Conservation (phyloP, 2,888 invertebrate genomes). For the Dasysyrphus albostriatus region DNA sequence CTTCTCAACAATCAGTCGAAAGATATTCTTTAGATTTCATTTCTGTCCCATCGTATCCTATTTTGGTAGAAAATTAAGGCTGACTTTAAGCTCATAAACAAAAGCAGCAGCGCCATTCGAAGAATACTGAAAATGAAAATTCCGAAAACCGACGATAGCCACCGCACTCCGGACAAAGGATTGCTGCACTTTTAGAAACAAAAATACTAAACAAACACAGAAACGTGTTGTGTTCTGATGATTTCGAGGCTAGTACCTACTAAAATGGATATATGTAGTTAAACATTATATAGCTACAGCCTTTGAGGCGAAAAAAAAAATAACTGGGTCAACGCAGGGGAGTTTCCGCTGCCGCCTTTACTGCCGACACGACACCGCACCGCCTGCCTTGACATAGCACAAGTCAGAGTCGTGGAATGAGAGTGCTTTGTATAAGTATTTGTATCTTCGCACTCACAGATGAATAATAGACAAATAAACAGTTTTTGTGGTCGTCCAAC, state of each 20-base stretch:
- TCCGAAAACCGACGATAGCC: slow-evolving; percentile 24
- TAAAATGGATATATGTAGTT: background rate
- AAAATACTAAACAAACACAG: background rate
- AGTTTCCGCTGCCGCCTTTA: background rate
- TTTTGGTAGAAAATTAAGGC: slow-evolving; percentile 52
- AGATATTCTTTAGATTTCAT: slow-evolving; percentile 60
- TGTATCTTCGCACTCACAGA: slow-evolving; percentile 52
- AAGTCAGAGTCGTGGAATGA: slow-evolving; percentile 37
- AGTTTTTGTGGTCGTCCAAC: slow-evolving; percentile 66
- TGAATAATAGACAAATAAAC: slow-evolving; percentile 68
- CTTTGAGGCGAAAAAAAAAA: slow-evolving; percentile 40
- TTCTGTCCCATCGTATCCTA: slow-evolving; percentile 28
- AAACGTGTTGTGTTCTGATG: slow-evolving; percentile 7
- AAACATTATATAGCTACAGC: background rate
- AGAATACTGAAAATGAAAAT: slow-evolving; percentile 4
- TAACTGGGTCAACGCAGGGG: slow-evolving; percentile 52
- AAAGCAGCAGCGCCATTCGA: background rate
- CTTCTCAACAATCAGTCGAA: slow-evolving; percentile 45
- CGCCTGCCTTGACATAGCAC: background rate
- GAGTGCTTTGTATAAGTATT: slow-evolving; percentile 14
- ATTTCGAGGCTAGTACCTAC: slow-evolving; percentile 5
- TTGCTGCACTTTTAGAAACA: slow-evolving; percentile 62
- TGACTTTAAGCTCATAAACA: slow-evolving; percentile 43
- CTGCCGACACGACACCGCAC: background rate
- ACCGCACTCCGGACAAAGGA: slow-evolving; percentile 66